These are phyloP conservation scores for Limosa lapponica DNA, from an alignment of 2,797 vertebrate genomes.

Conservation along the genomic window DNA sequence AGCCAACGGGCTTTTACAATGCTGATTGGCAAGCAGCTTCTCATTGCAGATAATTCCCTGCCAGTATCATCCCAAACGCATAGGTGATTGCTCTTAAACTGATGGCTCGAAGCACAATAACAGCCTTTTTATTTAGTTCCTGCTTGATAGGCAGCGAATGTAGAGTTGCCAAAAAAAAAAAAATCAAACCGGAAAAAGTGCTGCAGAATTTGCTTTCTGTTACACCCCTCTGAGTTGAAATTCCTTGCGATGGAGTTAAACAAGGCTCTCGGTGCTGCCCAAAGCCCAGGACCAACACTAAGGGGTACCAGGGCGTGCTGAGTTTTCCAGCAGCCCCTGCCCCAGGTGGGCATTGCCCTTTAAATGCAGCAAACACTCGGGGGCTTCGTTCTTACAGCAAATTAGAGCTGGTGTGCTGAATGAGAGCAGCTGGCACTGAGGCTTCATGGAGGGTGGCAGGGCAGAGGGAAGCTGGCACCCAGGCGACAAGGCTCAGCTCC, in stretches of 20 bases:
- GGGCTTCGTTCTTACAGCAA: background rate
- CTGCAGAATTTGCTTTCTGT: background rate
- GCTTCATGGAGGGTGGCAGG: background rate
- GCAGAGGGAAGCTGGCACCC: background rate
- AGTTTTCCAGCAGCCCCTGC: background rate
- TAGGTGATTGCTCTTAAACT: slow-evolving; percentile 77
- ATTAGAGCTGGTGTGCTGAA: background rate
- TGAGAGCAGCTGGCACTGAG: background rate
- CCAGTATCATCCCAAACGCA: slow-evolving; percentile 63
- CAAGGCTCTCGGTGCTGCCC: background rate
- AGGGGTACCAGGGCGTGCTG: accelerated
- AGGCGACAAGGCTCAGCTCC: background rate
- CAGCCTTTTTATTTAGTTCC: slow-evolving; percentile 70
- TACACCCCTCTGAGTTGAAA: background rate
- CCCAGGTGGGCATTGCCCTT: background rate
- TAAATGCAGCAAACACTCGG: accelerated
- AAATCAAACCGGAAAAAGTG: background rate
- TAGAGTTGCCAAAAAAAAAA: background rate
- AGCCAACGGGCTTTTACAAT: slow-evolving; percentile 20
- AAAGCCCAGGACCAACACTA: background rate
- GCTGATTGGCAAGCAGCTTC: slow-evolving; percentile 68
- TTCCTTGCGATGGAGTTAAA: background rate
- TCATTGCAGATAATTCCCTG: slow-evolving; percentile 72
- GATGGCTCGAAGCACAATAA: slow-evolving; percentile 71
- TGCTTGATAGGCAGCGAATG: slow-evolving; percentile 54